Conservation (phyloP, 2,113 vertebrate genomes). For the Phylloscopus trochilus region DNA sequence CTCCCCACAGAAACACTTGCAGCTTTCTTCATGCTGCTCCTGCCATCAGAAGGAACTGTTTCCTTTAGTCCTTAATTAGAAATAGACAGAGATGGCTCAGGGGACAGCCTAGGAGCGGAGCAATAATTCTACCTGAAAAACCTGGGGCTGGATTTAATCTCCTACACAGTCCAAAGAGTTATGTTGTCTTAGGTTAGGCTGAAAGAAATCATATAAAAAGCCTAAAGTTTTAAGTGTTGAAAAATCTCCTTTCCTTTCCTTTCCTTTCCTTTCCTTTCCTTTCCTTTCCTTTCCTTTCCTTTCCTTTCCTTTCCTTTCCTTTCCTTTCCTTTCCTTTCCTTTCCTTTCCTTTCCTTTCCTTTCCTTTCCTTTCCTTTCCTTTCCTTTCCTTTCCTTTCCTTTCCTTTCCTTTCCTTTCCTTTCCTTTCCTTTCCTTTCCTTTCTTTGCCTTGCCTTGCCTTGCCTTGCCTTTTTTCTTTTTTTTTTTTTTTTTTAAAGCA, state of each 20-base stretch:
- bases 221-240: neutral
- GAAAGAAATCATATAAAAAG: constrained; percentile 29
- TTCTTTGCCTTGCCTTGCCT: neutral
- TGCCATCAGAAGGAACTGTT: neutral
- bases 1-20: neutral
- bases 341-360: too few relatives aligned
- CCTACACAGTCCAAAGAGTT: constrained; percentile 27
- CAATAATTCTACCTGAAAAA: constrained; percentile 49
- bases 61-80: constrained; percentile 47
- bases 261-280: neutral
- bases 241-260: neutral
- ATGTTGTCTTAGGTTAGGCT: neutral
- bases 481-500: neutral
- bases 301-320: too few relatives aligned
- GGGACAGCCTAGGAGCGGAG: constrained; percentile 17
- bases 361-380: neutral
- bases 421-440: neutral
- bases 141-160: constrained; percentile 43
- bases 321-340: too few relatives aligned
- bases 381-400: neutral
- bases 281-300: neutral
- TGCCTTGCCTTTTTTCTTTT: too few relatives aligned
- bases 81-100: constrained; percentile 11
- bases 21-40: neutral
- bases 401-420: neutral